These are phyloP conservation scores for Lordiphosa stackelbergi DNA, from an alignment of 1,140 invertebrate genomes.

Conservation along the genomic window DNA sequence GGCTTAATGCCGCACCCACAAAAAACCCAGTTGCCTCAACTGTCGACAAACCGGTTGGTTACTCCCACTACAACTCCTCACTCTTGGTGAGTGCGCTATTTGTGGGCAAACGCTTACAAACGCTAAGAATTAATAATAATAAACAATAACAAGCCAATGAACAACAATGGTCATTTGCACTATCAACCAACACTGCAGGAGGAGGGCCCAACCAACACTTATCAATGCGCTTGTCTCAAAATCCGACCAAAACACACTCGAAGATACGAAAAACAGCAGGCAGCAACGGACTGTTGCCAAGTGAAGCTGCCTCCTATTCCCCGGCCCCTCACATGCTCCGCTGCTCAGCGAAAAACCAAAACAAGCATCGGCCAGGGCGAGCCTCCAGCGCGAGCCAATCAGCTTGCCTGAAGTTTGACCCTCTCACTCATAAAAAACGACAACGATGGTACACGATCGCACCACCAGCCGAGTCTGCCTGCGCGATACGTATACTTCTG, in stretches of 20 bases:
- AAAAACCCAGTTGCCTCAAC: conserved; percentile 21
- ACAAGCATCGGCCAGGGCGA: conserved; percentile 64
- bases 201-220: conserved; percentile 1
- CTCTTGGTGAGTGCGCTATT: conserved; percentile 13
- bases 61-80: not conserved
- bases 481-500: conserved; percentile 38
- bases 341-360: conserved; percentile 58
- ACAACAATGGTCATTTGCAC: conserved; percentile 30
- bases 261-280: conserved; percentile 6
- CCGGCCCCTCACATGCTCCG: not conserved
- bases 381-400: conserved; percentile 59
- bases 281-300: conserved; percentile 44
- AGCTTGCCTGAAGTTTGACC: conserved; percentile 51
- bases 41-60: conserved; percentile 35
- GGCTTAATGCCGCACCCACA: conserved; percentile 6
- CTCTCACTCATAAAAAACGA: conserved; percentile 27
- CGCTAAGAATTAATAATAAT: conserved; percentile 17
- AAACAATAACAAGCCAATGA: conserved; percentile 61
- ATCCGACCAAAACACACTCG: conserved; percentile 7
- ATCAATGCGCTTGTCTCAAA: conserved; percentile 26
- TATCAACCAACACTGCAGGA: conserved; percentile 11
- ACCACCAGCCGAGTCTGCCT: conserved; percentile 21
- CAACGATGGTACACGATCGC: conserved; percentile 27
- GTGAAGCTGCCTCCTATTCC: conserved; percentile 8
- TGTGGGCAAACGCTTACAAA: conserved; percentile 8